Conservation (phyloP, 2,888 invertebrate species). For the Scaptomyza reducta region DNA sequence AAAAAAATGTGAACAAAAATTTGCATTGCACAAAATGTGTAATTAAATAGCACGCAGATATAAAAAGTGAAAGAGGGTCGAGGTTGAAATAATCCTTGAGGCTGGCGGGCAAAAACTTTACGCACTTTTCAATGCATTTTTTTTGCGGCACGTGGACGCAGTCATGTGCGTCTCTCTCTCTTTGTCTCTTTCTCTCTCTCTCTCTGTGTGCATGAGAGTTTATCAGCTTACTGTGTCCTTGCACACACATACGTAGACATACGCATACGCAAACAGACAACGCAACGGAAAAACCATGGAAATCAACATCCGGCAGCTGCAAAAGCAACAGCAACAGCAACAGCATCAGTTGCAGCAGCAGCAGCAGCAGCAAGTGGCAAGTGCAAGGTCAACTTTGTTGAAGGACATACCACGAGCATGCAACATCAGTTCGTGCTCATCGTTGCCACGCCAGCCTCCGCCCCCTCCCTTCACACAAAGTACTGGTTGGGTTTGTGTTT, state of each 20-base stretch:
- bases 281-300: conserved; percentile 47
- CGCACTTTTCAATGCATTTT: conserved; percentile 68
- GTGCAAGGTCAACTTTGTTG: conserved; percentile 77
- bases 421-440: conserved; percentile 25
- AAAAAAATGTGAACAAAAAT: conserved; percentile 35
- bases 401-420: conserved; percentile 59
- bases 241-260: conserved; percentile 9
- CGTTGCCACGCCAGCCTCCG: conserved; percentile 9
- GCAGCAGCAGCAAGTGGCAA: conserved; percentile 70
- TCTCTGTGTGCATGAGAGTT: conserved; percentile 49
- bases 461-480: not conserved
- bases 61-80: not conserved
- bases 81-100: conserved; percentile 35
- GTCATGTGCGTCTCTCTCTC: conserved; percentile 42
- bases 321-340: conserved; percentile 24
- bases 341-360: too few species aligned
- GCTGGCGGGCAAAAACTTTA: conserved; percentile 42
- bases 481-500: conserved; percentile 19
- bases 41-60: conserved; percentile 59
- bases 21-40: conserved; percentile 61
- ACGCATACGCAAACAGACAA: not conserved
- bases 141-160: conserved; percentile 60
- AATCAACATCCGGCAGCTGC: conserved; percentile 71
- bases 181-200: not conserved
- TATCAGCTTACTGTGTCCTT: conserved; percentile 70